These are phyloP conservation scores for Metalampra italica DNA, from an alignment of 2,888 invertebrate genomes.

Conservation along the genomic window DNA sequence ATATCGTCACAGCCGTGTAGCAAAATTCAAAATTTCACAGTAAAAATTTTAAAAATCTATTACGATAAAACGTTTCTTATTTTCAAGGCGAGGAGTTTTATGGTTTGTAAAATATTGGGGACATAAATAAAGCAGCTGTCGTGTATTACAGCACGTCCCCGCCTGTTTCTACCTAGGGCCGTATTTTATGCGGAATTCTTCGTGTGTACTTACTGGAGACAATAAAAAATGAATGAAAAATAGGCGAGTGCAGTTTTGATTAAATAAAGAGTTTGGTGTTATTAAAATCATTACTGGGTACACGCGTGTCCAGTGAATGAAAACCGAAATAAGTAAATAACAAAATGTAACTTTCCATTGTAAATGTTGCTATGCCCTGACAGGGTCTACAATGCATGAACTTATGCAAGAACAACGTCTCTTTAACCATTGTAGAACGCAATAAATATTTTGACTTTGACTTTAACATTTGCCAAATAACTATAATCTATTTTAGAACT, in stretches of 20 bases:
- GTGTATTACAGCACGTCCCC: slow-evolving; percentile 70
- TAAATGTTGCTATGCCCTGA: no score
- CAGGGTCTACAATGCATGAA: no score
- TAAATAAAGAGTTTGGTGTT: neutral
- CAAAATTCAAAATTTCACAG: slow-evolving; percentile 24
- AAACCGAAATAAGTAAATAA: no score
- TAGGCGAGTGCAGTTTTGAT: slow-evolving; percentile 24
- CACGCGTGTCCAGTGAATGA: no score
- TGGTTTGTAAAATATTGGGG: slow-evolving; percentile 76
- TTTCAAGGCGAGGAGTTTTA: slow-evolving; percentile 70
- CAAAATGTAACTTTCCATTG: no score
- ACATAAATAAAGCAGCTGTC: slow-evolving; percentile 72
- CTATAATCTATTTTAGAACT: no score
- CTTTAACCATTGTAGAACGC: no score
- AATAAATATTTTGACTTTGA: no score
- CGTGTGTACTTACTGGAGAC: slow-evolving; percentile 46
- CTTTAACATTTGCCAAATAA: no score
- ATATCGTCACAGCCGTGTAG: no score
- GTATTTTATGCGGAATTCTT: slow-evolving; percentile 70
- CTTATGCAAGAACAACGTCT: no score
- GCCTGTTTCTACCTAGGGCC: slow-evolving; percentile 50
- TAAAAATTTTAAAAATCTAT: slow-evolving; percentile 47
- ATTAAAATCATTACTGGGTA: no score
- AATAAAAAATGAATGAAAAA: slow-evolving; percentile 63
- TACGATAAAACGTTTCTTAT: slow-evolving; percentile 70